phyloP scores from a whole-genome alignment of 2,797 vertebrate genomes.

The Chrysocyon brachyurus region DNA sequence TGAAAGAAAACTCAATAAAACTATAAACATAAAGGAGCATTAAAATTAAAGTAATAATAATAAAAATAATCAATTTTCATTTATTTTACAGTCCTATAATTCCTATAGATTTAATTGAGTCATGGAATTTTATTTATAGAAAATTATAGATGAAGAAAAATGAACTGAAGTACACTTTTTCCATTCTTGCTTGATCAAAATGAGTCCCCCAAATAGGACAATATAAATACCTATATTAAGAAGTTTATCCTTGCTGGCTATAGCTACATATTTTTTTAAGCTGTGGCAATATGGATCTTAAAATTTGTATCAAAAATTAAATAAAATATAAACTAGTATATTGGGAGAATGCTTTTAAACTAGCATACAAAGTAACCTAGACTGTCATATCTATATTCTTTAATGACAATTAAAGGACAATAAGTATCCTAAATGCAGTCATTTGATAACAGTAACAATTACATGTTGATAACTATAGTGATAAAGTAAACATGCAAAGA shows the following conservation, averaged over 20 bases:
- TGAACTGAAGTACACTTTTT: constrained; percentile 56
- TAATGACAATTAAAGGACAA: constrained; percentile 32
- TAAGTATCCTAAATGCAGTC: constrained; percentile 20
- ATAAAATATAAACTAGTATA: constrained; percentile 60
- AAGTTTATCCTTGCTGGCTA: constrained; percentile 30
- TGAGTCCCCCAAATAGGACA: constrained; percentile 34
- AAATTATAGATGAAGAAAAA: constrained; percentile 65
- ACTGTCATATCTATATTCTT: neutral
- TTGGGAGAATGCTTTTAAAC: constrained; percentile 53
- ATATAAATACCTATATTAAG: constrained; percentile 41
- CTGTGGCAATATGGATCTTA: constrained; percentile 27
- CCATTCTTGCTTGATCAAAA: constrained; percentile 72
- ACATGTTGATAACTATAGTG: constrained; percentile 31
- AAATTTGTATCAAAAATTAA: constrained; percentile 40
- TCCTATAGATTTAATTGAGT: constrained; percentile 66
- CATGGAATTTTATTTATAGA: constrained; percentile 68
- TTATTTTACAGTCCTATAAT: constrained; percentile 61
- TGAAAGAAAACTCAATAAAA: constrained; percentile 63
- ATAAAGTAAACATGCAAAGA: constrained; percentile 49
- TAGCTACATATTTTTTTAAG: constrained; percentile 36
- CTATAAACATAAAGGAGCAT: constrained; percentile 33
- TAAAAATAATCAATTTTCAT: constrained; percentile 71
- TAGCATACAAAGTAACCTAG: neutral
- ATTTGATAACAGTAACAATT: neutral
- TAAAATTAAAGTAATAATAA: constrained; percentile 64